Conservation (phyloP, 2,113 vertebrate genomes). For the Chauna torquata region DNA sequence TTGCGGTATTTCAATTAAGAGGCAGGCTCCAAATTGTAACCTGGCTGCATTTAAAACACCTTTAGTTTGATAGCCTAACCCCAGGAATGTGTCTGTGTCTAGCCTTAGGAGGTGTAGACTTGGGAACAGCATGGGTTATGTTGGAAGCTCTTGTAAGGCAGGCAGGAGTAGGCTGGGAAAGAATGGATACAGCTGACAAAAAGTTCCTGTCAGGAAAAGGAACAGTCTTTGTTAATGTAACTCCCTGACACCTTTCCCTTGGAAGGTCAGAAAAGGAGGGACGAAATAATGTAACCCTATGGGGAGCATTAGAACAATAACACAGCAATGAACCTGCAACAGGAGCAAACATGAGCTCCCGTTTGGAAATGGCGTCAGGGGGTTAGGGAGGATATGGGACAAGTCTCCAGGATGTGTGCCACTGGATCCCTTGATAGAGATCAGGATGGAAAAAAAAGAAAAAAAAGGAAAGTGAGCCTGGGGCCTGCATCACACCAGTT, state of each 20-base stretch:
- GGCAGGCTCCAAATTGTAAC: background rate
- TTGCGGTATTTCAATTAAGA: background rate
- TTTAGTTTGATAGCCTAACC: background rate
- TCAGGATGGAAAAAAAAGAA: background rate
- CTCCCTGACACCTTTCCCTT: background rate
- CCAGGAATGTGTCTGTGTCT: background rate
- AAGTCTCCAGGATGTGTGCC: background rate
- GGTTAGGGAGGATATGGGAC: background rate
- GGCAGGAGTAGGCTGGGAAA: background rate
- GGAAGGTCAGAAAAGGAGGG: background rate
- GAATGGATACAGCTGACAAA: background rate
- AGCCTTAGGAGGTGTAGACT: background rate
- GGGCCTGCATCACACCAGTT: background rate
- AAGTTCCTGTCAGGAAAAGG: background rate
- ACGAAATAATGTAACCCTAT: background rate
- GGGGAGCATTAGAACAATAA: background rate
- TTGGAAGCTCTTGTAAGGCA: background rate
- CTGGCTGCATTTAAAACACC: background rate
- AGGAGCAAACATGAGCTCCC: background rate
- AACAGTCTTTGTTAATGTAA: background rate
- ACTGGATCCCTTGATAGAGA: background rate
- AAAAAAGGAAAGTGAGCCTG: background rate
- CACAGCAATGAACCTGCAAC: background rate
- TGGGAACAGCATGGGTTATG: background rate
- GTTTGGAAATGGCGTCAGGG: background rate